Conservation (phyloP, 37 sponge, comb jelly and placozoan genomes). For the Cliona cf. orientalis region DNA sequence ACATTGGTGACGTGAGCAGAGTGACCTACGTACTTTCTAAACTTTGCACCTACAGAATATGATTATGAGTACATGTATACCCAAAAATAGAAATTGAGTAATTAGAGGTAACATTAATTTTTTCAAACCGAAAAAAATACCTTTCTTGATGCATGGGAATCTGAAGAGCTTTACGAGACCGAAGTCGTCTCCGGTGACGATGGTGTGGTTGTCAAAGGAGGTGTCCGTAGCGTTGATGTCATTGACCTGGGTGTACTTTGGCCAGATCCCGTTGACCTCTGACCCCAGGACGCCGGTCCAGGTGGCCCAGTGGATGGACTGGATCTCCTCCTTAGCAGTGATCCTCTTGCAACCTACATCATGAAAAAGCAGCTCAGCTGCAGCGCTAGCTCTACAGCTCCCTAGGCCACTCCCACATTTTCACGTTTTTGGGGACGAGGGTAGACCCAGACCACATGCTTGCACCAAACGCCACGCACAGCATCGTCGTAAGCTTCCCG, state of each 20-base stretch:
- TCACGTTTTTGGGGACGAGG: too few species aligned
- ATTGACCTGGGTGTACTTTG: constrained; percentile 92
- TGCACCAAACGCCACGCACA: constrained; percentile 87
- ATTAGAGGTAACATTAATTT: too few species aligned
- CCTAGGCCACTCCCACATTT: too few species aligned
- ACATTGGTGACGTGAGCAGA: constrained; percentile 99
- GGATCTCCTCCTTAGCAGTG: constrained; percentile 62
- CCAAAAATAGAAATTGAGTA: too few species aligned
- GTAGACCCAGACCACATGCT: too few species aligned
- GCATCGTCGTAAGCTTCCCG: constrained; percentile 80
- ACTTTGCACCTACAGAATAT: constrained; percentile 83
- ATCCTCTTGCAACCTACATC: constrained; percentile 75
- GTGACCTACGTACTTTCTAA: constrained; percentile 92
- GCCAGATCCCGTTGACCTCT: constrained; percentile 94
- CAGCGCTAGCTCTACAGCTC: too few species aligned
- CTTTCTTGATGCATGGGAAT: constrained; percentile 90
- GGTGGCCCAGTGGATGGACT: constrained; percentile 82
- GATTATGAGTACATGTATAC: too few species aligned
- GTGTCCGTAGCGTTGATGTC: constrained; percentile 91
- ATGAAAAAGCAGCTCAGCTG: too few species aligned
- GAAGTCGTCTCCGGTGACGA: constrained; percentile 98
- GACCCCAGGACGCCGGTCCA: constrained; percentile 87
- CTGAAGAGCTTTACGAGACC: constrained; percentile 96
- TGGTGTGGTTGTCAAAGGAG: constrained; percentile 65
- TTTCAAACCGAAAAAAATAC: too few species aligned